These are phyloP conservation scores for Ancistrus triradiatus DNA, from an alignment of 2,113 vertebrate species.

Conservation along the genomic window DNA sequence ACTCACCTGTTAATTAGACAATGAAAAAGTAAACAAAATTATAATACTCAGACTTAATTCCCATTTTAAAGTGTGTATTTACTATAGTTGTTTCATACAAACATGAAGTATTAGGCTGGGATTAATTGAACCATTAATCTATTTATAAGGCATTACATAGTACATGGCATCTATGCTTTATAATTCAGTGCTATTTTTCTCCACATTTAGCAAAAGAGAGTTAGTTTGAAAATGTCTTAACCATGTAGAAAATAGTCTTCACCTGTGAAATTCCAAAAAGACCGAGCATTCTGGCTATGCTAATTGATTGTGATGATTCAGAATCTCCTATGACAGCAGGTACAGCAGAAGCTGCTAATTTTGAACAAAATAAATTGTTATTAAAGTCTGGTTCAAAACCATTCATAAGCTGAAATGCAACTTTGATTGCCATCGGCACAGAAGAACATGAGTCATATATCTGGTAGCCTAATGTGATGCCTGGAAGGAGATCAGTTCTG, in stretches of 20 bases:
- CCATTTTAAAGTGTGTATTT: too few relatives aligned
- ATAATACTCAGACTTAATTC: background rate
- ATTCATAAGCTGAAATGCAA: too few relatives aligned
- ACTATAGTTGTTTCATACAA: too few relatives aligned
- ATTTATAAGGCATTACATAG: too few relatives aligned
- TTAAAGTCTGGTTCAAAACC: slow-evolving; percentile 40
- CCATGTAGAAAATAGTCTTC: too few relatives aligned
- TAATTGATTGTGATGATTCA: slow-evolving; percentile 62
- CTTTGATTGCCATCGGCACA: slow-evolving; percentile 46
- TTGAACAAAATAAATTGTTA: slow-evolving; percentile 14
- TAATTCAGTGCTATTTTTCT: too few relatives aligned
- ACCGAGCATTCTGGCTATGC: slow-evolving; percentile 56
- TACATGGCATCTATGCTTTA: too few relatives aligned
- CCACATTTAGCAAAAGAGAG: too few relatives aligned
- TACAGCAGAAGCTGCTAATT: slow-evolving; percentile 34
- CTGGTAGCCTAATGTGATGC: slow-evolving; percentile 57
- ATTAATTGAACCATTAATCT: too few relatives aligned
- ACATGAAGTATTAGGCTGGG: too few relatives aligned
- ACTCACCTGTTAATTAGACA: slow-evolving; percentile 52
- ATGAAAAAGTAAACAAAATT: background rate
- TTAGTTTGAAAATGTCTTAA: too few relatives aligned
- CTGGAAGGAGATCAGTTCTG: slow-evolving; percentile 56
- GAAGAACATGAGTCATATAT: slow-evolving; percentile 62
- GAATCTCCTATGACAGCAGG: slow-evolving; percentile 59
- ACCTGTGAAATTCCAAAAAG: too few relatives aligned